Evolutionary conservation across 2,113 vertebrate genomes (phyloP).

Genomic region (Pampusana beccarii): DNA sequence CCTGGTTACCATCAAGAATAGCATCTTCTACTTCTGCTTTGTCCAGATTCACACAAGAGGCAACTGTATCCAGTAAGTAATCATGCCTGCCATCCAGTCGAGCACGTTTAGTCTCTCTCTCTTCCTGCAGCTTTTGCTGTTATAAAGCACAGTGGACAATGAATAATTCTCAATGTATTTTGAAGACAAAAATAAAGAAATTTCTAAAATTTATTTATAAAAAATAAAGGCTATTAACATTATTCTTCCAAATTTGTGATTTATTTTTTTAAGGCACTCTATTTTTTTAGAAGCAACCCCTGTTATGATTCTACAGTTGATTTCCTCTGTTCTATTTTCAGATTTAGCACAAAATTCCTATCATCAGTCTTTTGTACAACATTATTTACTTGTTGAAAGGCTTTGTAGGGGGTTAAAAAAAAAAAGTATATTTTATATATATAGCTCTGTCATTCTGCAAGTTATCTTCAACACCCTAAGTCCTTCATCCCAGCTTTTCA

Average conservation of each 20-base stretch:
- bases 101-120: slow-evolving; percentile 88
- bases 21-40: slow-evolving; percentile 89
- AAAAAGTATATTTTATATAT: neutral
- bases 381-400: neutral
- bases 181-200: neutral
- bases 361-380: neutral
- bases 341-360: neutral
- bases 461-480: neutral
- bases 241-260: neutral
- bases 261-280: neutral
- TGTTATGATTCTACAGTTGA: neutral
- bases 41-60: slow-evolving; percentile 85
- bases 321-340: neutral
- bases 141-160: neutral
- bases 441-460: neutral
- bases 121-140: slow-evolving; percentile 93
- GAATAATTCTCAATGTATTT: neutral
- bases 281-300: neutral
- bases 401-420: neutral
- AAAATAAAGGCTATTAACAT: neutral
- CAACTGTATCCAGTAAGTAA: slow-evolving; percentile 85
- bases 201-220: neutral
- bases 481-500: neutral
- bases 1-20: slow-evolving; percentile 91
- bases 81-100: slow-evolving; percentile 87